Evolutionary conservation across 2,797 vertebrate species (phyloP).

Genomic region (Botia kubotai): DNA sequence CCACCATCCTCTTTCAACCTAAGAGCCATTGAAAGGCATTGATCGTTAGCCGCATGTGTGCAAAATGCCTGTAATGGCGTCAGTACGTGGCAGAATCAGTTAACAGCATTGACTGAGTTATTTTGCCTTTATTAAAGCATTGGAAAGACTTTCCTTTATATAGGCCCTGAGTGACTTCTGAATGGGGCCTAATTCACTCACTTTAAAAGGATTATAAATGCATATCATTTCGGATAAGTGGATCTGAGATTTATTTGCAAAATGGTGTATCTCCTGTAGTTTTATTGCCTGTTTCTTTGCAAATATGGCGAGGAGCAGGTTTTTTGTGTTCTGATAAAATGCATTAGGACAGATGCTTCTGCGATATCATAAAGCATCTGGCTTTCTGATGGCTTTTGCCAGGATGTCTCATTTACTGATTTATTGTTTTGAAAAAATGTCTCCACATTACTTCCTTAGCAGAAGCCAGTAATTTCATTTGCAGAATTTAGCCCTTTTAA

Average conservation of each 20-base stretch:
- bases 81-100: conserved; percentile 58
- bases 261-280: conserved; percentile 66
- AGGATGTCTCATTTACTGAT: conserved; percentile 59
- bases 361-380: conserved; percentile 58
- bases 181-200: conserved; percentile 58
- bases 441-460: conserved; percentile 30
- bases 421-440: conserved; percentile 53
- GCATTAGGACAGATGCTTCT: conserved; percentile 62
- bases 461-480: conserved; percentile 40
- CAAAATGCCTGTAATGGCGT: conserved; percentile 51
- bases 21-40: conserved; percentile 67
- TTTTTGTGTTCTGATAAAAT: conserved; percentile 65
- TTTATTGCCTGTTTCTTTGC: conserved; percentile 67
- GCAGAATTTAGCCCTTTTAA: too few species aligned
- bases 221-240: conserved; percentile 64
- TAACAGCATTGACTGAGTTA: conserved; percentile 65
- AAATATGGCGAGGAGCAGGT: conserved; percentile 65
- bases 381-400: conserved; percentile 60
- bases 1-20: conserved; percentile 63
- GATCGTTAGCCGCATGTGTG: conserved; percentile 62
- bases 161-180: conserved; percentile 55
- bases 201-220: conserved; percentile 71
- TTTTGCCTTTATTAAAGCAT: conserved; percentile 70
- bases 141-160: conserved; percentile 71
- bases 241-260: conserved; percentile 71